Evolutionary conservation across 2,888 invertebrate genomes (phyloP).

Genomic region (Chymomyza amoena): DNA sequence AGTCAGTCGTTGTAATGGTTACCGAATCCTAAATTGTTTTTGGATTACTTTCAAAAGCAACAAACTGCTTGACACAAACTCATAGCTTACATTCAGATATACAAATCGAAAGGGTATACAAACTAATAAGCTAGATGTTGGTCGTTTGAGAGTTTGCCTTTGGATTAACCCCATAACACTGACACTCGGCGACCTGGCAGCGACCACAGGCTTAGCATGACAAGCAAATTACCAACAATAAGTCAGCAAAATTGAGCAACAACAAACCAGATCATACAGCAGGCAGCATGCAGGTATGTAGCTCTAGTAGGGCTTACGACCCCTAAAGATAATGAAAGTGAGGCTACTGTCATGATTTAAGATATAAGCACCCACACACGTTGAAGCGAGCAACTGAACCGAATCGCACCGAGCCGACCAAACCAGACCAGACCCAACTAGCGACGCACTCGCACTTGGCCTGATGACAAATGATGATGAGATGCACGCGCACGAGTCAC

Average conservation of each 20-base stretch:
- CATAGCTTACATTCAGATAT: background rate
- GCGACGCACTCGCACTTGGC: background rate
- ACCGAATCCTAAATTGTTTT: too few species aligned
- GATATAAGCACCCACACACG: constrained; percentile 2
- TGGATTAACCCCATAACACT: constrained; percentile 1
- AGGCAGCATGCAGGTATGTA: background rate
- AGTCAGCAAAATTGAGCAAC: constrained; percentile 63
- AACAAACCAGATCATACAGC: constrained; percentile 9
- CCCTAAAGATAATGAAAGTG: constrained; percentile 1
- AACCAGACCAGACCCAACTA: background rate
- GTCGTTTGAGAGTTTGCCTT: background rate
- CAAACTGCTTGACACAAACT: background rate
- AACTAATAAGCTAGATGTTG: background rate
- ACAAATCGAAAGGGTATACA: background rate
- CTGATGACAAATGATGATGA: constrained; percentile 55
- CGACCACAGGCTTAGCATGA: constrained; percentile 35
- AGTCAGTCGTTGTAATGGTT: too few species aligned
- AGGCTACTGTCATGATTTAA: constrained; percentile 12
- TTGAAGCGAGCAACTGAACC: background rate
- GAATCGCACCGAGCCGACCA: background rate
- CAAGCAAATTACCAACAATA: constrained; percentile 61
- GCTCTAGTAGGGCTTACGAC: background rate
- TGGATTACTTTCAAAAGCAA: too few species aligned
- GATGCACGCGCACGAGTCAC: constrained; percentile 45
- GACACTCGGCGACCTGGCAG: constrained; percentile 10